Evolutionary conservation across 2,797 vertebrate genomes (phyloP), one percentile per base, ranked within the genome.

Genomic region (Scolopax rusticola): DNA sequence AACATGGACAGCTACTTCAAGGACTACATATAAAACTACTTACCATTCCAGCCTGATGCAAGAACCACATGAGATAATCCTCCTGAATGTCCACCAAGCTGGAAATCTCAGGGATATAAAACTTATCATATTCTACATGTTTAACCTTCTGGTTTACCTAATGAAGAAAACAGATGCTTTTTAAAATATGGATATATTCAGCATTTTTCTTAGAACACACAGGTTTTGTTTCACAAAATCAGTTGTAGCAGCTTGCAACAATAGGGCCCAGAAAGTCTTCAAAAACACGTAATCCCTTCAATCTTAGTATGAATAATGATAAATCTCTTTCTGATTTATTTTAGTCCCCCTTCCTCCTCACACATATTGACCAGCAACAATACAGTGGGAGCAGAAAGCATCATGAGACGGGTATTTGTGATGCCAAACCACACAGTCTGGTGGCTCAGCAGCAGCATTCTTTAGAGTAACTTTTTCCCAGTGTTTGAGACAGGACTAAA

Each of bases 31-130:
- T 80, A 82, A 86, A 61, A 68, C 47, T 47, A 98, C 99, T 99
- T 98, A 99, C 99, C 97, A 99, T 98, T 91, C 99, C 99, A 91
- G 99, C 98, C 97, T 99, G 99, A 97, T 98, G 99, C 91, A 99
- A 98, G 98, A 99, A 99, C 99, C 99, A 99, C 98, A 99, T 99
- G 97, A 99, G 99, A 98, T 99, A 99, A 98, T 99, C 99, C 98
- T 99, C 99, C 97, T 99, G 99, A 98, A 99, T 99, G 98, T 99
- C 99, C 97, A 99, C 99, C 73, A 99, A 98, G 94, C 59, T 99
- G 95, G 98, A 99, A 98, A 99, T 98, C 97, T 99, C 99, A 54
- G 99, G 98, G 97, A 99, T 99, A 94, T 99, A 99, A 98, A 99
- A 99, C 51, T 97, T 97, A 93, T 99, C 99, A 96, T 99, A 99